Evolutionary conservation across 2,797 vertebrate species (phyloP).

Genomic region (Liasis olivaceus): DNA sequence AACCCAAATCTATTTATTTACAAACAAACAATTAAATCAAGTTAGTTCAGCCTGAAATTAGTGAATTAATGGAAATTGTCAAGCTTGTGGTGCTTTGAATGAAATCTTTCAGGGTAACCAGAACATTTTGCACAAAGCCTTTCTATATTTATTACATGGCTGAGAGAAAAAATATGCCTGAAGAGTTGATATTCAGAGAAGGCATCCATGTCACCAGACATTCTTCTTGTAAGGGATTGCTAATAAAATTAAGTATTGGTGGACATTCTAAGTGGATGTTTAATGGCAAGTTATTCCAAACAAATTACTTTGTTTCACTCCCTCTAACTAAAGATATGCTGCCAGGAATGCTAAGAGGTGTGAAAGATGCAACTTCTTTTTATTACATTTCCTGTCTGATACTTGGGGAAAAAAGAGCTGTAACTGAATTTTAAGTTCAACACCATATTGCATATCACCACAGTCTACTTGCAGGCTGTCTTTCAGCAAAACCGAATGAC

Average conservation of each 20-base stretch:
- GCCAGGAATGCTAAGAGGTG: slow-evolving; percentile 2
- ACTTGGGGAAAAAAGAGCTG: neutral
- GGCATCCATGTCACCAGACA: slow-evolving; percentile 40
- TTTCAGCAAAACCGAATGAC: neutral
- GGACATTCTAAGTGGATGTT: slow-evolving; percentile 13
- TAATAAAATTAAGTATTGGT: slow-evolving; percentile 38
- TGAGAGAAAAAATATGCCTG: neutral
- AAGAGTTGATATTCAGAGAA: neutral
- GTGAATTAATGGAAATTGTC: neutral
- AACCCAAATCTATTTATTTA: neutral
- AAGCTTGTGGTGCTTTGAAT: neutral
- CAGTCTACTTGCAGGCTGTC: neutral
- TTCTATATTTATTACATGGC: slow-evolving; percentile 6
- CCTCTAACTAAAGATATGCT: neutral
- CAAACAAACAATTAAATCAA: neutral
- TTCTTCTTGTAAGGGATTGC: slow-evolving; percentile 41
- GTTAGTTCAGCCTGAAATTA: neutral
- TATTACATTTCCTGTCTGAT: slow-evolving; percentile 14
- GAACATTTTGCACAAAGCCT: neutral
- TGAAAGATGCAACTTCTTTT: neutral
- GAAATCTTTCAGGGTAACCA: neutral
- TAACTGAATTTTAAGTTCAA: slow-evolving; percentile 22
- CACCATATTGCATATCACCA: slow-evolving; percentile 23
- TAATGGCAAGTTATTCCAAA: neutral
- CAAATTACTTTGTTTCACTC: neutral